Evolutionary conservation across 2,797 vertebrate species (phyloP).

Genomic region (Sebastolobus altivelis): DNA sequence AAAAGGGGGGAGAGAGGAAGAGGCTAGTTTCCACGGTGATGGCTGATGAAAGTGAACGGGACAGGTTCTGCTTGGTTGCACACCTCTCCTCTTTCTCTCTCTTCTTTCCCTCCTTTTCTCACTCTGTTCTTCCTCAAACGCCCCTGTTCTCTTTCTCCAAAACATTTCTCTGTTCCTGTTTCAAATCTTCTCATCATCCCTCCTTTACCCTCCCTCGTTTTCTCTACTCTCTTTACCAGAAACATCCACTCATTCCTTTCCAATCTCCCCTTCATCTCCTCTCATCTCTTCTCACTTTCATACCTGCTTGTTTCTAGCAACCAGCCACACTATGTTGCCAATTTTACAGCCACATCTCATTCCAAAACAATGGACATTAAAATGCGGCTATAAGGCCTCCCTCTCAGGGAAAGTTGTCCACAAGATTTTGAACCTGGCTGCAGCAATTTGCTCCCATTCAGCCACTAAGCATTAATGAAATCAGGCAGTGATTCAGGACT

Average conservation of each 20-base stretch:
- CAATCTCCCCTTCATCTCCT: conserved; percentile 21
- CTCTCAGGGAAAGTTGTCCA: conserved; percentile 1
- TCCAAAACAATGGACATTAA: conserved; percentile 15
- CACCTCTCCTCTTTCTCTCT: conserved; percentile 63
- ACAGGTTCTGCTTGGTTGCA: conserved; percentile 83
- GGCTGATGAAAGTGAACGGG: conserved; percentile 84
- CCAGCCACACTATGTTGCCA: background rate
- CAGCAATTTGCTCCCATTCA: conserved; percentile 9
- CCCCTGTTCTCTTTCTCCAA: conserved; percentile 22
- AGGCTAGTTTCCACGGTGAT: conserved; percentile 81
- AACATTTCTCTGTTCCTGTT: conserved; percentile 49
- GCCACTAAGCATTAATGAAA: background rate
- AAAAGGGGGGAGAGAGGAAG: conserved; percentile 32
- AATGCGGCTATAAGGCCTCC: background rate
- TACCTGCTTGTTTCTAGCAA: conserved; percentile 13
- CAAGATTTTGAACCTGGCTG: conserved; percentile 2
- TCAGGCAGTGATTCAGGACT: background rate
- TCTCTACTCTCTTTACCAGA: conserved; percentile 37
- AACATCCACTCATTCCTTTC: conserved; percentile 40
- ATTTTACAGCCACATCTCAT: background rate
- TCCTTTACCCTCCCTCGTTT: conserved; percentile 5
- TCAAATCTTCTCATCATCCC: conserved; percentile 46
- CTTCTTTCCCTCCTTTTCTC: conserved; percentile 24
- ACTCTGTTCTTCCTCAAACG: conserved; percentile 46
- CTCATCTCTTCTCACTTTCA: conserved; percentile 10